phyloP scores from a whole-genome alignment of 53 echinoderm and acorn worm species.

The Holothuria leucospilota region DNA sequence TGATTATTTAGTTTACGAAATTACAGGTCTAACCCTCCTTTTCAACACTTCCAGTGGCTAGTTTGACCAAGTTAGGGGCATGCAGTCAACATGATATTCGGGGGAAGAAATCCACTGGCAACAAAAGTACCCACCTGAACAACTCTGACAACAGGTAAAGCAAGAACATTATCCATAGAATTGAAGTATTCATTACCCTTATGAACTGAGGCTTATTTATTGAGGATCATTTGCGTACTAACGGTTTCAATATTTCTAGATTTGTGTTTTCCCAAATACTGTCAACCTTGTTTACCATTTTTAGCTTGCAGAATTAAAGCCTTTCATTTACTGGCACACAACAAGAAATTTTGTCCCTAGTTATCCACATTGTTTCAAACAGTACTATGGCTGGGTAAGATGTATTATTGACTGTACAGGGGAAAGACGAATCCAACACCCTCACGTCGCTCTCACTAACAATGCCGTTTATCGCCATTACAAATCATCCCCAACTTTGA shows the following conservation, averaged over 20 bases:
- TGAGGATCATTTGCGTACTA: slow-evolving; percentile 62
- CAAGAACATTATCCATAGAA: slow-evolving; percentile 52
- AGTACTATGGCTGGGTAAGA: slow-evolving; percentile 58
- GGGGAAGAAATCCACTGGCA: slow-evolving; percentile 47
- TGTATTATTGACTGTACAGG: slow-evolving; percentile 79
- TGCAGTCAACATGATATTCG: slow-evolving; percentile 55
- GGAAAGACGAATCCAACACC: slow-evolving; percentile 69
- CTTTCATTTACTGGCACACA: slow-evolving; percentile 69
- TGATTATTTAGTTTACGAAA: no score
- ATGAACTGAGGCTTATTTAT: slow-evolving; percentile 61
- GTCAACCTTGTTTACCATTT: slow-evolving; percentile 65
- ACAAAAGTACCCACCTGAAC: slow-evolving; percentile 53
- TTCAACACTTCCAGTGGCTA: slow-evolving; percentile 55
- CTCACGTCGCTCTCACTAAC: slow-evolving; percentile 59
- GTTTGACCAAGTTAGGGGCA: slow-evolving; percentile 54
- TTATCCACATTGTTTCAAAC: slow-evolving; percentile 69
- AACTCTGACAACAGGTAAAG: slow-evolving; percentile 50
- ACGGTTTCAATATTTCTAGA: slow-evolving; percentile 53
- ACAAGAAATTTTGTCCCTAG: slow-evolving; percentile 57
- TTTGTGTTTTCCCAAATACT: slow-evolving; percentile 63
- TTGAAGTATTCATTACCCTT: slow-evolving; percentile 64
- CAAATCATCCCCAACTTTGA: slow-evolving; percentile 64
- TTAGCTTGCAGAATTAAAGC: slow-evolving; percentile 56
- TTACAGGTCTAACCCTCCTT: slow-evolving; percentile 27
- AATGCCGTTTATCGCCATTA: slow-evolving; percentile 69